Evolutionary conservation across 2,113 vertebrate genomes (phyloP).

Genomic region (Laticauda laticaudata): DNA sequence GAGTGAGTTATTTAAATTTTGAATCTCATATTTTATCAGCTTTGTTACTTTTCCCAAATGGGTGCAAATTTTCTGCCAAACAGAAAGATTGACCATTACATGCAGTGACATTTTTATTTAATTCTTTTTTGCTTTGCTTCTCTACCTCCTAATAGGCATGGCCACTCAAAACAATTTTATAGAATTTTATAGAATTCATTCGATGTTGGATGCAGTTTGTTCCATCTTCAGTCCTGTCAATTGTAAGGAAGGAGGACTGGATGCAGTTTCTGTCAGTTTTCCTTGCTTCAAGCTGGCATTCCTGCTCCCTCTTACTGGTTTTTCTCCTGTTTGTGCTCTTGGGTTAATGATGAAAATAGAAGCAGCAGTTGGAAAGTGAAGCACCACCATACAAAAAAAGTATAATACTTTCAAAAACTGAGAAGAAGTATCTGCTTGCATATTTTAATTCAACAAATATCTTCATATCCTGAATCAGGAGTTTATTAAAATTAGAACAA

Average conservation of each 20-base stretch:
- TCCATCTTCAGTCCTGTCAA: not conserved
- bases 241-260: not conserved
- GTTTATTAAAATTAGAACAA: not conserved
- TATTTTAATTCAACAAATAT: not conserved
- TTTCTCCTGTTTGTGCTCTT: not conserved
- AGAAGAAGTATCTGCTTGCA: not conserved
- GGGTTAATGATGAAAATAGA: not conserved
- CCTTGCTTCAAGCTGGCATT: not conserved
- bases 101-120: not conserved
- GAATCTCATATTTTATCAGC: not conserved
- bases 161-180: not conserved
- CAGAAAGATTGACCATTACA: not conserved
- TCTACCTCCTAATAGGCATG: not conserved
- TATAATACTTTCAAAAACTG: not conserved
- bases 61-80: not conserved
- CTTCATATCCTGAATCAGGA: not conserved
- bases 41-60: not conserved
- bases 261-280: not conserved
- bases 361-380: not conserved
- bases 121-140: not conserved
- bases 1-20: conserved; percentile 69
- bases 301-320: not conserved
- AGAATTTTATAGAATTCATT: not conserved
- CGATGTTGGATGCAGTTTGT: not conserved
- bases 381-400: not conserved